Percentiles rank a stretch among this genome's conserved stretches.
Conservation (phyloP, 2,888 invertebrate genomes). For the Tetheella fluctuosa region DNA sequence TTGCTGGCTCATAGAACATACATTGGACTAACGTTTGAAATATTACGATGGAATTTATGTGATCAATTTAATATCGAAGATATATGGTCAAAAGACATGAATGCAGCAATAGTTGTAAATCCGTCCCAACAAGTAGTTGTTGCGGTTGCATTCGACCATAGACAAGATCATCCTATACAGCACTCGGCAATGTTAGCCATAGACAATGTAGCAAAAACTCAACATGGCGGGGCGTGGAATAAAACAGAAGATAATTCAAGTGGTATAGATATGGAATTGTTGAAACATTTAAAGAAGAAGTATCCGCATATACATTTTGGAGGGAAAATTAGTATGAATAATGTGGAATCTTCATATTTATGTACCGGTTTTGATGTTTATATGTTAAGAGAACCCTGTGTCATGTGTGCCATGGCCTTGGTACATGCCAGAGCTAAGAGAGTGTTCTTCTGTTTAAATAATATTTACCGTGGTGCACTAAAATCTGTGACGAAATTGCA, state of each 20-base stretch:
- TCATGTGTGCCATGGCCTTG: slow-evolving; percentile 98
- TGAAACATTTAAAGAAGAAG: slow-evolving; percentile 58
- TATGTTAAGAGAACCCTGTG: slow-evolving; percentile 93
- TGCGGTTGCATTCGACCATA: slow-evolving; percentile 86
- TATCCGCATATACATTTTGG: slow-evolving; percentile 73
- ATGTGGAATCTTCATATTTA: slow-evolving; percentile 86
- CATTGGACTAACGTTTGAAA: slow-evolving; percentile 84
- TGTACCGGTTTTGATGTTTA: slow-evolving; percentile 96
- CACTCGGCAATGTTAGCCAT: slow-evolving; percentile 94
- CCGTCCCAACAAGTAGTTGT: slow-evolving; percentile 86
- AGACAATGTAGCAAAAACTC: slow-evolving; percentile 92
- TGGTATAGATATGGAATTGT: slow-evolving; percentile 73
- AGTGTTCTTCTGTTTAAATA: slow-evolving; percentile 89
- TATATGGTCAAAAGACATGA: slow-evolving; percentile 36
- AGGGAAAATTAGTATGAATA: slow-evolving; percentile 63
- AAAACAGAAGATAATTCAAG: slow-evolving; percentile 26
- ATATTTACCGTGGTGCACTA: slow-evolving; percentile 87
- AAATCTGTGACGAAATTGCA: slow-evolving; percentile 90
- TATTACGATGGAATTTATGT: slow-evolving; percentile 65
- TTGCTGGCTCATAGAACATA: slow-evolving; percentile 81
- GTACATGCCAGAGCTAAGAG: slow-evolving; percentile 94
- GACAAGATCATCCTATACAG: slow-evolving; percentile 87
- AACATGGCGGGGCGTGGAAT: slow-evolving; percentile 90
- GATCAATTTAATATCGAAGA: slow-evolving; percentile 27
- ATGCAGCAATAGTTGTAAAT: slow-evolving; percentile 88